Evolutionary conservation across 2,888 invertebrate genomes (phyloP).

Genomic region (Diarsia rubi): DNA sequence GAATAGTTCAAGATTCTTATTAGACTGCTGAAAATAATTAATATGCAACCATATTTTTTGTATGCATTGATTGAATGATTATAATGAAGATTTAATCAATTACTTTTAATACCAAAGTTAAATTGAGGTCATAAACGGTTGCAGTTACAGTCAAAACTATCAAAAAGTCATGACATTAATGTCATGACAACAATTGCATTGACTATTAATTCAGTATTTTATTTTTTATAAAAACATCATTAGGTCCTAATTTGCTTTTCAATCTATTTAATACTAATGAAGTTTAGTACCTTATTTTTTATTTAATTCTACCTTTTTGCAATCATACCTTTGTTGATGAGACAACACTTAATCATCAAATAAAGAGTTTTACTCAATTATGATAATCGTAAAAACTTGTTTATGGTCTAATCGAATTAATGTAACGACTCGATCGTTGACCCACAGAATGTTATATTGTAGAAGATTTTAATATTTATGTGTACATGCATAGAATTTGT

Average conservation of each 20-base stretch:
- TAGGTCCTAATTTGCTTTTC: constrained; percentile 38
- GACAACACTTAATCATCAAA: constrained; percentile 17
- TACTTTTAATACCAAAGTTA: constrained; percentile 27
- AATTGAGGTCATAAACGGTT: constrained; percentile 42
- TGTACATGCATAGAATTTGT: constrained; percentile 41
- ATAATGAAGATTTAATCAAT: constrained; percentile 27
- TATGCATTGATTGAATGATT: background rate
- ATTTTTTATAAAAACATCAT: background rate
- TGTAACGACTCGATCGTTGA: constrained; percentile 54
- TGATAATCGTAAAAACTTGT: constrained; percentile 39
- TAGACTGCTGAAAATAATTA: constrained; percentile 3
- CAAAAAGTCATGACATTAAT: constrained; percentile 28
- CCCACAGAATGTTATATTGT: constrained; percentile 48
- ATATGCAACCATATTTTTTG: background rate
- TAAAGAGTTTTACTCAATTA: constrained; percentile 10
- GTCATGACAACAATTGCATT: constrained; percentile 19
- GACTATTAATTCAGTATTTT: background rate
- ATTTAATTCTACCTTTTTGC: background rate
- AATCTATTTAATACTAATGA: constrained; percentile 26
- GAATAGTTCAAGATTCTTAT: constrained; percentile 1
- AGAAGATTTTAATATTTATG: constrained; percentile 52
- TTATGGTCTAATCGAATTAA: constrained; percentile 46
- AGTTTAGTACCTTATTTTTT: constrained; percentile 3
- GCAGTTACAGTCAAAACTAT: constrained; percentile 17
- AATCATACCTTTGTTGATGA: constrained; percentile 1